Evolutionary conservation across 2,797 vertebrate genomes (phyloP), one percentile per base, ranked within the genome.

Genomic region (Xyrichtys novacula): DNA sequence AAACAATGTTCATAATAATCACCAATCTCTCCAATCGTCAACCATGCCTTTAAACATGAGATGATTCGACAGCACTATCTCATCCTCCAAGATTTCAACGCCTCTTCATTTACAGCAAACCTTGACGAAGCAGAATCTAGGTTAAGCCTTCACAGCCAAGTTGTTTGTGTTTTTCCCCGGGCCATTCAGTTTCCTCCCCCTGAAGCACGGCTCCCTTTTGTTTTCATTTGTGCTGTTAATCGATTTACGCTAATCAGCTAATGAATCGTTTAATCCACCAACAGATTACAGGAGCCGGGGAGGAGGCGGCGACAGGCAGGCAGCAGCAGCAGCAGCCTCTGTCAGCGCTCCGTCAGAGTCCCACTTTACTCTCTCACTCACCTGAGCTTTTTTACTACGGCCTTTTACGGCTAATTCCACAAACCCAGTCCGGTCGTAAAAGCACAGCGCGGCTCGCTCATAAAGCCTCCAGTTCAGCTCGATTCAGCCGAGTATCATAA

Each of bases 241-340:
- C 19, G 59, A 84, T 84, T 89, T 73, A 81, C 9, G 8, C 32
- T 86, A 85, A 90, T 89, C 81, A 78, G 83, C 80, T 85, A 76
- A 87, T 80, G 72, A 80, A 73, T 84, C 20, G 25, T 79, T 62
- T 80, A 87, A 89, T 84, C 86, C 78, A 60, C 29, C 79, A 65
- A 19, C 81, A 78, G 86, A 77, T 88, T 81, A 84, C 44, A 31
- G 57, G 62, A 46, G 43, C 4, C 11, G 12, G 19, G 22, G 53
- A 36, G 55, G 60, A 15, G 43, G 43, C 12, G 43, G 39, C n/a
- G n/a, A n/a, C n/a, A n/a, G n/a, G n/a, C n/a, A n/a, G n/a, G n/a
- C 34, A 12, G 34, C 34, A 3, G 40, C 38, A 1, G 59, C 44
- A 2, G 49, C 43, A 11, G 39, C 39, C 22, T 0, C 48, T 20